Conservation (phyloP, 2,888 invertebrate species). For the Sinodicranocentrus sp. region DNA sequence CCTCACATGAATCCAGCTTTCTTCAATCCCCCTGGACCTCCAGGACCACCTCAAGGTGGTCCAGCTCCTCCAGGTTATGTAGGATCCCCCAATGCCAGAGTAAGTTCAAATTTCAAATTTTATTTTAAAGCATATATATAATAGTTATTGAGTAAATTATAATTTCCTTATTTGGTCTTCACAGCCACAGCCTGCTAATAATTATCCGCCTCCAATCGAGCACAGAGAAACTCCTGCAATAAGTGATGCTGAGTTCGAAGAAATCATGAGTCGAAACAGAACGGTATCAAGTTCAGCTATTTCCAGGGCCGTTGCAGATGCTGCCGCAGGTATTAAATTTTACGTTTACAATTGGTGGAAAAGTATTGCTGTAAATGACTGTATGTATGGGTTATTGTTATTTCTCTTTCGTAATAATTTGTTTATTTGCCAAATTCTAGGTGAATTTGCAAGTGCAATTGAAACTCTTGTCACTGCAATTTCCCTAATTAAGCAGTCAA, state of each 20-base stretch:
- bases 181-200: slow-evolving; percentile 61
- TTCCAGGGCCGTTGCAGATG: slow-evolving; percentile 97
- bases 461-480: slow-evolving; percentile 99
- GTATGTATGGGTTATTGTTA: neutral
- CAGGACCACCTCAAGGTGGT: slow-evolving; percentile 81
- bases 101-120: slow-evolving; percentile 12
- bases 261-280: slow-evolving; percentile 97
- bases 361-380: neutral
- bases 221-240: slow-evolving; percentile 81
- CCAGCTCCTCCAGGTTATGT: slow-evolving; percentile 80
- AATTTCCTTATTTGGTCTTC: neutral
- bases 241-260: slow-evolving; percentile 97
- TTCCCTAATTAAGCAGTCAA: slow-evolving; percentile 98
- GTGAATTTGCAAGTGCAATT: slow-evolving; percentile 98
- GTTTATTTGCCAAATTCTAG: slow-evolving; percentile 77
- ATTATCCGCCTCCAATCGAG: slow-evolving; percentile 77
- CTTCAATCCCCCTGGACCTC: slow-evolving; percentile 84
- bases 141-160: neutral
- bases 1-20: slow-evolving; percentile 98
- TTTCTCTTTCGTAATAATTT: slow-evolving; percentile 21
- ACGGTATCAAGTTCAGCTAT: slow-evolving; percentile 99
- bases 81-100: slow-evolving; percentile 60
- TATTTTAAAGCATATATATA: neutral
- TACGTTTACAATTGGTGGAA: neutral
- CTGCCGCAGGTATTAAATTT: slow-evolving; percentile 85